Base-by-base conservation (phyloP, 1,140 invertebrate species). In the Ips nitidus region DNA sequence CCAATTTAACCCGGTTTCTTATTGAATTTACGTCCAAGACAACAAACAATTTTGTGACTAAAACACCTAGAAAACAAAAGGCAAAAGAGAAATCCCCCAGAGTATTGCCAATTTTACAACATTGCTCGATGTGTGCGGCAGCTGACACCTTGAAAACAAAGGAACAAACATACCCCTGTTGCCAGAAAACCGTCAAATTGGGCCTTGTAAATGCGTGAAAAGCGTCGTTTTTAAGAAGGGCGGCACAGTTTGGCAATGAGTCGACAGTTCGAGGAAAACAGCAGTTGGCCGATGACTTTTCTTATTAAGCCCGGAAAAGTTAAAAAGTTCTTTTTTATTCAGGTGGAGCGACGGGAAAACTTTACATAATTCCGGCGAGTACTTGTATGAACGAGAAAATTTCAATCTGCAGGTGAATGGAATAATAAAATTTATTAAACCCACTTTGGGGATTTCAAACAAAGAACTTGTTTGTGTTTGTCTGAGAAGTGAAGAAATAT, bases 381-480 rank as follows among this genome's bases (percentile, higher is more conserved):
- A 60, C 65, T 67, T 59, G 56, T 67, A 67, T 67, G 65, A 60
- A 60, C 56, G 57, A 67, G 43, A 22, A 37, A 67, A 52, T 67
- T 67, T 67, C 65, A 67, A 67, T 67, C 65, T 67, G 65, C 55
- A 67, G 65, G 65, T 67, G 56, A 67, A 67, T 67, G 65, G 65
- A 59, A 59, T 41, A 67, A 67, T 67, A 67, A 67, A 66, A 42
- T 52, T 67, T 67, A 66, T 66, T 66, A 57, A 66, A 66, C 53
- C n/a, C 43, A 65, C 40, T 22, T 65, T 65, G 39, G 41, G 37
- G 22, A 2, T 66, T 56, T 57, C 8, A 45, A 42, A 43, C n/a
- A 53, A 8, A 7, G 6, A 37, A 41, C 41, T 8, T 56, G 8
- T 50, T 47, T 52, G 47, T 57, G 55, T 57, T 57, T 57, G 39